Base-by-base conservation (phyloP, 92 coral and sea anemone species). In the Porites cylindrica region DNA sequence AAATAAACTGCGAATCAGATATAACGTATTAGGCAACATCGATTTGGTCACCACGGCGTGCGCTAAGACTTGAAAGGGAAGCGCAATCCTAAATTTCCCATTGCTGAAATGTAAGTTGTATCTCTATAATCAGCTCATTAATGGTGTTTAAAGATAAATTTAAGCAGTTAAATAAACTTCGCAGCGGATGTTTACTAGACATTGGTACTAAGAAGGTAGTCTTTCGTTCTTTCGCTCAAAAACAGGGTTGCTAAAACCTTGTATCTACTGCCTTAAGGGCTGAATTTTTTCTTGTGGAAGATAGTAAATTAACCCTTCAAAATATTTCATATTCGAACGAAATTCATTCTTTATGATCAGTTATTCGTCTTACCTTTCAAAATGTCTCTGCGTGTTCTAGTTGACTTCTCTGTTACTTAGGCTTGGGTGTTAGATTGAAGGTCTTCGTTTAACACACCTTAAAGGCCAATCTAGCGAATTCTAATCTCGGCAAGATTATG, bases 171-270 rank as follows among this genome's bases (percentile, higher is more conserved):
- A 58, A 51, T 70, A 32, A 68, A 61, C n/a, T n/a, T 12, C 12
- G 70, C 6, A 20, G 26, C 26, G 76, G 19, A 58, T 18, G 4
- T 43, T n/a, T 54, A 7, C 47, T 38, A 38, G 47, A 38, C 47
- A 38, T 38, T 38, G 47, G 47, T 4, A 38, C 47, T 3, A 54
- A 9, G 7, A 24, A 5, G 73, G 17, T 70, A 10, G 13, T 58
- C 14, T 54, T 13, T 9, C 14, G 56, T 59, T 19, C 20, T 32
- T 67, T 69, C 43, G 16, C 53, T 14, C 51, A 10, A 81, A 52
- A 76, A 81, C 70, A 81, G 86, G 66, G 86, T n/a, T 52, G 86
- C 66, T n/a, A 38, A 56, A 71, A 38, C 60, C 68, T 82, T 21
- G 38, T 82, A 70, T 58, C 86, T 58, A 82, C 60, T 70, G 70